A percentile compares a stretch with the other conserved stretches of the same genome.
Conservation (phyloP, 1,140 invertebrate genomes). For the Trichomalopsis sarcophagae region DNA sequence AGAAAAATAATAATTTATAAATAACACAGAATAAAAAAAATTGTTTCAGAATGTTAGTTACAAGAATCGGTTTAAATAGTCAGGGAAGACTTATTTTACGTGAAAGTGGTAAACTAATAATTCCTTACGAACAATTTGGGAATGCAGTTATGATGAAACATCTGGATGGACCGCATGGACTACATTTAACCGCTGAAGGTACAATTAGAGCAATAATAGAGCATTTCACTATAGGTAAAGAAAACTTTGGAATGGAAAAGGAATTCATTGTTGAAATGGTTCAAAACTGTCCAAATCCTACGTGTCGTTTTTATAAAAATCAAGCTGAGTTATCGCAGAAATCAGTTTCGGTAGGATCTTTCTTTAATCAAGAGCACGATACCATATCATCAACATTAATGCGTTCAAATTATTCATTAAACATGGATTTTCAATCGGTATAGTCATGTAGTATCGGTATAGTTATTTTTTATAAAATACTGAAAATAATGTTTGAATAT, state of each 20-base stretch:
- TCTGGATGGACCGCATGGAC: conserved; percentile 89
- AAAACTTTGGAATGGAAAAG: conserved; percentile 92
- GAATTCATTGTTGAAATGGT: conserved; percentile 91
- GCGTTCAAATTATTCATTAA: neutral
- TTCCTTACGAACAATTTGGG: conserved; percentile 91
- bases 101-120: conserved; percentile 90
- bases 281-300: conserved; percentile 89
- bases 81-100: conserved; percentile 86
- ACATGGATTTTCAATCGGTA: conserved; percentile 67
- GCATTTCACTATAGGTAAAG: conserved; percentile 88
- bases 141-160: conserved; percentile 93
- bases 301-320: conserved; percentile 89
- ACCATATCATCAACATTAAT: neutral
- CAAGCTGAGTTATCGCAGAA: conserved; percentile 84
- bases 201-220: conserved; percentile 89
- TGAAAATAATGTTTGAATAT: neutral
- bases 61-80: conserved; percentile 86
- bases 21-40: neutral
- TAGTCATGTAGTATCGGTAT: neutral
- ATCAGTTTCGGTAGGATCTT: conserved; percentile 58
- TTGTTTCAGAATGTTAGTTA: conserved; percentile 86
- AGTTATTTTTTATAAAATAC: neutral
- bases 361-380: neutral
- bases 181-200: conserved; percentile 87
- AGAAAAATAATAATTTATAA: neutral